Evolutionary conservation across 2,113 vertebrate species (phyloP).

Genomic region (Pipra filicauda): DNA sequence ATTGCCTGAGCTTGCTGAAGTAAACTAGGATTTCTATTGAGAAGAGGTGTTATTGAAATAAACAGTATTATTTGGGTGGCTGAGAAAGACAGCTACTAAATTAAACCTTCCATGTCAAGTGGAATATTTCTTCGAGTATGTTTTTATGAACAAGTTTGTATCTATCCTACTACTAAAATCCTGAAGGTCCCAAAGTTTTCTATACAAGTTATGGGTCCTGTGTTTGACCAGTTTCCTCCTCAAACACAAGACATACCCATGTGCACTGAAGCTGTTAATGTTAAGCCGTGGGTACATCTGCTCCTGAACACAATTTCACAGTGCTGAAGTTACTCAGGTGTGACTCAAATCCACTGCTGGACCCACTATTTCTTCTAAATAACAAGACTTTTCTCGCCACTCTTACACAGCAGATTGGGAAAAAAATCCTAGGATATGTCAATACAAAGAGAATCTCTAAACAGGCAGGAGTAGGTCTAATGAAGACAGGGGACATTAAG

Average conservation of each 20-base stretch:
- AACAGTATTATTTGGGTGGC: not conserved
- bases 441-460: not conserved
- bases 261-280: not conserved
- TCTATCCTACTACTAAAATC: not conserved
- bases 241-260: not conserved
- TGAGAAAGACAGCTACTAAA: not conserved
- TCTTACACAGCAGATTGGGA: fast-evolving
- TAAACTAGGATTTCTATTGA: constrained; percentile 27
- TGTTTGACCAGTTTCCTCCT: not conserved
- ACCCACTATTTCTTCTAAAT: not conserved
- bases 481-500: not conserved
- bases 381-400: not conserved
- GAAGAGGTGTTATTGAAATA: constrained; percentile 24
- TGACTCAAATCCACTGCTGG: not conserved
- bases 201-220: not conserved
- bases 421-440: not conserved
- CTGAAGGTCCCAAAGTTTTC: not conserved
- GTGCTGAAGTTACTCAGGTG: not conserved
- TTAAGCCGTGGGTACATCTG: not conserved
- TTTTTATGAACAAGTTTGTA: not conserved
- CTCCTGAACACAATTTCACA: not conserved
- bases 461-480: not conserved
- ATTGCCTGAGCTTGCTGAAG: constrained; percentile 20
- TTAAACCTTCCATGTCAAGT: not conserved
- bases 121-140: constrained; percentile 3